Evolutionary conservation across 2,113 vertebrate genomes (phyloP).

Genomic region (Gadus macrocephalus): DNA sequence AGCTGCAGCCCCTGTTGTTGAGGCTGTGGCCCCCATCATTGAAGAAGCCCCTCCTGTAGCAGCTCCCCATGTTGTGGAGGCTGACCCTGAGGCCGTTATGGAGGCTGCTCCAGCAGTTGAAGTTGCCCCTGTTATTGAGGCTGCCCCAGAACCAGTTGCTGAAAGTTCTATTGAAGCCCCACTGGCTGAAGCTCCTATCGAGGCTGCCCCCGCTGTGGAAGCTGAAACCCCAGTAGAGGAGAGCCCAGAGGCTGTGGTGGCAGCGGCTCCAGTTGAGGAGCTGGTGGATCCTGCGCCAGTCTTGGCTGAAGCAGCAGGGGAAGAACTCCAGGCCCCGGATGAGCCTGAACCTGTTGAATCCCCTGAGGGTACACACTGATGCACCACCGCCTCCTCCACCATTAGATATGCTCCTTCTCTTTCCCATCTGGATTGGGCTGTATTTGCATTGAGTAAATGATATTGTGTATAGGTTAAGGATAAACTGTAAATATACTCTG

Average conservation of each 20-base stretch:
- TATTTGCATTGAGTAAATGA: slow-evolving; percentile 19
- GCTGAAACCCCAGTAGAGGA: not conserved
- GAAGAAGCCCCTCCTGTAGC: slow-evolving; percentile 15
- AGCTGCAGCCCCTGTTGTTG: not conserved
- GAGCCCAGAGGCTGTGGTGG: slow-evolving; percentile 24
- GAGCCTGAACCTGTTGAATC: slow-evolving; percentile 48
- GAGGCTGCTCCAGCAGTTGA: slow-evolving; percentile 6
- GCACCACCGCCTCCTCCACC: slow-evolving; percentile 22
- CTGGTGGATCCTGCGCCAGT: slow-evolving; percentile 39
- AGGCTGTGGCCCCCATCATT: not conserved
- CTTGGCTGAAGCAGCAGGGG: slow-evolving; percentile 46
- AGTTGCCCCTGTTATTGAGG: not conserved
- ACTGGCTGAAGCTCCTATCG: not conserved
- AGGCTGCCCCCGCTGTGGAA: slow-evolving; percentile 6
- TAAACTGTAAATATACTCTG: slow-evolving; percentile 16
- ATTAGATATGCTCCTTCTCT: slow-evolving; percentile 34
- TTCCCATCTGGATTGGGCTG: slow-evolving; percentile 44
- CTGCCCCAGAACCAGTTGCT: not conserved
- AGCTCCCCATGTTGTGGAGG: not conserved
- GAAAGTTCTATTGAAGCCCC: not conserved
- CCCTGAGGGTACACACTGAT: slow-evolving; percentile 61
- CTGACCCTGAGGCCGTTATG: not conserved
- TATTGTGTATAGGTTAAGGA: slow-evolving; percentile 27
- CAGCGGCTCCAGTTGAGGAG: slow-evolving; percentile 29
- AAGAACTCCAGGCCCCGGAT: slow-evolving; percentile 40